Percentiles rank a stretch among this genome's conserved stretches.
These are phyloP conservation scores for Ophion obscuratus DNA, from an alignment of 2,888 invertebrate species.

Conservation along the genomic window DNA sequence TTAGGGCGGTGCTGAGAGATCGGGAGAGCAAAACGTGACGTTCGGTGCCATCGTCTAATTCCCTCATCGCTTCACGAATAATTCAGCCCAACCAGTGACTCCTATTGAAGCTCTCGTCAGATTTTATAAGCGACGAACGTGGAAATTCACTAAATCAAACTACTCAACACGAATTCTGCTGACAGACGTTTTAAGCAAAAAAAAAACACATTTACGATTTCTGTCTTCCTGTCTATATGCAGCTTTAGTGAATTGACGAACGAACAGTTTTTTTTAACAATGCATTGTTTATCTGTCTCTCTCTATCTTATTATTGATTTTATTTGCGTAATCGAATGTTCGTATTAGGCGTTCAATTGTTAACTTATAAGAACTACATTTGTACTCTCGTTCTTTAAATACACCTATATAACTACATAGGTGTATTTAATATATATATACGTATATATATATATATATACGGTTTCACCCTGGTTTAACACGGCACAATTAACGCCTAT, in stretches of 20 bases:
- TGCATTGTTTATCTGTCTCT: no score
- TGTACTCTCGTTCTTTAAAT: no score
- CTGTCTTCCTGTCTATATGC: background rate
- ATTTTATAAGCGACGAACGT: slow-evolving; percentile 30
- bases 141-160: slow-evolving; percentile 39
- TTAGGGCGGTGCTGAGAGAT: slow-evolving; percentile 57
- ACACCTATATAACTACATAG: no score
- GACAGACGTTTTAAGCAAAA: slow-evolving; percentile 53
- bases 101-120: slow-evolving; percentile 57
- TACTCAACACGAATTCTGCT: slow-evolving; percentile 49
- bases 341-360: no score
- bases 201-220: background rate
- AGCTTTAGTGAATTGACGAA: background rate
- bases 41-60: slow-evolving; percentile 61
- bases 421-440: no score
- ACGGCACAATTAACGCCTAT: slow-evolving; percentile 79
- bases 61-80: slow-evolving; percentile 61
- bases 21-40: slow-evolving; percentile 60
- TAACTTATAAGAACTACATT: no score
- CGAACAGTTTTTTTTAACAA: no score
- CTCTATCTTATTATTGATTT: no score
- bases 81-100: slow-evolving; percentile 62
- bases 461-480: slow-evolving; percentile 78
- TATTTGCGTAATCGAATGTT: no score
- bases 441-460: background rate